These are phyloP conservation scores for Lacerta bilineata DNA, from an alignment of 2,797 vertebrate species.

Conservation along the genomic window DNA sequence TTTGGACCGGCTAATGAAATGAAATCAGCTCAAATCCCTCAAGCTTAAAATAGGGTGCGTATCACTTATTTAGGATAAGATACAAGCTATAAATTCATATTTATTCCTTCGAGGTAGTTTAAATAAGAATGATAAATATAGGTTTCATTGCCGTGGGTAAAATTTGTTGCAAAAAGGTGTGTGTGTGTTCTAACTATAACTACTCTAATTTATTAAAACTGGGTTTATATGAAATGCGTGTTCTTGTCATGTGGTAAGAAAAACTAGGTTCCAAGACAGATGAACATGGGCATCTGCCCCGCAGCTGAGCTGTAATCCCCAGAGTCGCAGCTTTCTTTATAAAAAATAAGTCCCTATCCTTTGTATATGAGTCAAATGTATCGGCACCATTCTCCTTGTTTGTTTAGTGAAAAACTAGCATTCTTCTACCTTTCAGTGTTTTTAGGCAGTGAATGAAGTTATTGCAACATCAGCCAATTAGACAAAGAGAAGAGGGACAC, in stretches of 20 bases:
- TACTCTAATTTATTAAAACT: neutral
- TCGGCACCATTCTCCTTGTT: too few species aligned
- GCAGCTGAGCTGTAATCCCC: too few species aligned
- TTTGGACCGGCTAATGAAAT: slow-evolving; percentile 3
- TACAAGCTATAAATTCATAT: neutral
- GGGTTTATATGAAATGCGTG: neutral
- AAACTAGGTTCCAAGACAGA: neutral
- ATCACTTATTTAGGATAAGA: neutral
- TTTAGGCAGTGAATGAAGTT: too few species aligned
- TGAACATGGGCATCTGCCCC: neutral
- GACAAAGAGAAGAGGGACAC: too few species aligned
- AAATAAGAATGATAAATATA: neutral
- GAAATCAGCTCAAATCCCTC: slow-evolving; percentile 9
- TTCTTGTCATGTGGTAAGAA: neutral
- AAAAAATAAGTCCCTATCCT: too few species aligned
- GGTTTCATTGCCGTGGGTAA: slow-evolving; percentile 11
- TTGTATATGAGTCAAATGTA: too few species aligned
- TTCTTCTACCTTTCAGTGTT: too few species aligned
- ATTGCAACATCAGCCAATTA: too few species aligned
- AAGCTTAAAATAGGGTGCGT: neutral
- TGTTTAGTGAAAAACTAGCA: too few species aligned
- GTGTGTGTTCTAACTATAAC: neutral
- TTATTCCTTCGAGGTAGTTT: neutral
- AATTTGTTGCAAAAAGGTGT: neutral
- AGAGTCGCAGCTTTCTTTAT: too few species aligned